Conservation (phyloP, 1,140 invertebrate genomes). For the Oryctes rhinoceros region DNA sequence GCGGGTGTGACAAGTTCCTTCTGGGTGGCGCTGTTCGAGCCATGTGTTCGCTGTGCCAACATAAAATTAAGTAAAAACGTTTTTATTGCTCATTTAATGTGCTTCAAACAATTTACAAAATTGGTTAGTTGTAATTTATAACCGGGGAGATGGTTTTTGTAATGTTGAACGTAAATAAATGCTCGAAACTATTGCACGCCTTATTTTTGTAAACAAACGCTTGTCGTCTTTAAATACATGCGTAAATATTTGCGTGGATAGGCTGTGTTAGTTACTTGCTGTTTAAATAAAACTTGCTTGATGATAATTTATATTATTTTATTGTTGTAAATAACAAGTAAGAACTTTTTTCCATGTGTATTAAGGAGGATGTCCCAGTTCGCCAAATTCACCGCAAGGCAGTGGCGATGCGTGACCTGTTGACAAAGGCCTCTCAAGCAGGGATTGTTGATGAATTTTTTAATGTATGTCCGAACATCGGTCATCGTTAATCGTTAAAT, state of each 20-base stretch:
- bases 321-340: no score
- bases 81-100: slow-evolving; percentile 23
- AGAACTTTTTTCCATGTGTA: no score
- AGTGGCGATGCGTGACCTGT: no score
- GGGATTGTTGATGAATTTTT: no score
- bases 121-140: slow-evolving; percentile 12
- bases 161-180: slow-evolving; percentile 12
- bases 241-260: neutral
- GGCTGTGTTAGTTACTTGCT: no score
- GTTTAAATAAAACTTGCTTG: no score
- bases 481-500: no score
- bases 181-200: neutral
- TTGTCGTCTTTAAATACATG: neutral
- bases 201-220: neutral
- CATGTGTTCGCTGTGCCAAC: neutral
- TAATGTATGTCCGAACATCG: no score
- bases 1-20: neutral
- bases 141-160: slow-evolving; percentile 8
- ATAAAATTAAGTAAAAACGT: slow-evolving; percentile 23
- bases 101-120: slow-evolving; percentile 14
- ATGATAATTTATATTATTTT: no score
- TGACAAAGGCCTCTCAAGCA: no score
- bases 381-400: no score
- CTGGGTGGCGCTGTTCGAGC: slow-evolving; percentile 3
- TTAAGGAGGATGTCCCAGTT: no score